Base-by-base conservation (phyloP, 2,888 invertebrate species). In the Sycophila texana region DNA sequence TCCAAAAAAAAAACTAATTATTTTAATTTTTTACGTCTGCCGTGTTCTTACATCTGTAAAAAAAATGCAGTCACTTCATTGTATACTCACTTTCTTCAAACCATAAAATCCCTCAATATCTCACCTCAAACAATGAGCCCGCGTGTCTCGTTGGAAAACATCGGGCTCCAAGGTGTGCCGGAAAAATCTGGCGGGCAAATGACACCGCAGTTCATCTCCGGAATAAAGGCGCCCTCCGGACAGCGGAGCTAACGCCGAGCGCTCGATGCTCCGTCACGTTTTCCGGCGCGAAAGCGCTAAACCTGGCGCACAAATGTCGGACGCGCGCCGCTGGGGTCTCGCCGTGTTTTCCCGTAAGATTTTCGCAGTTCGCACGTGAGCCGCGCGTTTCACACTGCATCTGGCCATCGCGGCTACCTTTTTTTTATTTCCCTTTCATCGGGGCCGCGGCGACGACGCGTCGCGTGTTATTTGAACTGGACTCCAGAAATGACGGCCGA, bases 361-460 rank as follows among this genome's bases (percentile, higher is more conserved):
- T 85, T 85, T 85, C 83, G 86, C 85, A 85, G 85, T 85, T 85
- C 83, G 86, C 85, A 84, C 87, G 86, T 86, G 86, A 85, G 86
- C 83, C 85, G 84, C 85, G 84, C 66, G 68, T 74, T 70, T 74
- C 57, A 60, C 20, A 18, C 16, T 47, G 51, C 80, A 76, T 73
- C 74, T 76, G 80, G 67, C 16, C 16, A 26, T 26, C 18, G 53
- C 10, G 30, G 26, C 3, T n/a, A 49, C 60, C 39, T 18, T 26
- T 22, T 26, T 51, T 58, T 47, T 67, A 30, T 26, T 22, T 47
- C 55, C 39, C 55, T 39, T 47, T 12, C 58, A 4, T 49, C 53
- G 20, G 2, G 13, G 22, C 18, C 58, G 26, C 49, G 4, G 30
- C n/a, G 30, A 55, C 51, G 39, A 20, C 20, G 53, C 61, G 26